Evolutionary conservation across 1,140 invertebrate species (phyloP), one percentile per base, ranked within the genome.

Genomic region (Bilobella aurantiaca): DNA sequence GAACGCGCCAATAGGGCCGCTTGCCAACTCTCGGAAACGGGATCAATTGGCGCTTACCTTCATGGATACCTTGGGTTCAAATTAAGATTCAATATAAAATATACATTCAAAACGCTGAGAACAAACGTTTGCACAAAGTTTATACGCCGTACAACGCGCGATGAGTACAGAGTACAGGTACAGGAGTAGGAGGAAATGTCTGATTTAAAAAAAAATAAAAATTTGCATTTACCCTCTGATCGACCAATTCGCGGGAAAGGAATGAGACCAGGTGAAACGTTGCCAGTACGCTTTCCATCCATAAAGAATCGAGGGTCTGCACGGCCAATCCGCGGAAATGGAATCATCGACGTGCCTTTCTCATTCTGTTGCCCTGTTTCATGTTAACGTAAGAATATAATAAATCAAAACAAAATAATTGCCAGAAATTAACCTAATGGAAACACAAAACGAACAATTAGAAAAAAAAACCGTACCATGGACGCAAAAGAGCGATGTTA

Each of bases 11-110:
- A 60, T 57, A 69, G 2, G 67, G 62, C 14, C 71, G 66, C 29
- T 70, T 73, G 21, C 68, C 68, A 3, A 73, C 68, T 27, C 71
- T 66, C 3, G 71, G 69, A 60, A 73, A 73, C n/a, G 71, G 71
- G 29, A 73, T 73, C 23, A 73, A 30, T 56, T 70, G 71, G 18
- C 71, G 32, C 42, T 70, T 70, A n/a, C 32, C 34, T 27, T 72
- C 70, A 31, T 72, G 70, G 14, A 67, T 37, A 28, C 67, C 70
- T 72, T 14, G 34, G 8, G 46, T 2, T 5, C 31, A 37, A 31
- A 29, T 29, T 16, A 58, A n/a, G n/a, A n/a, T n/a, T n/a, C n/a
- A n/a, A n/a, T n/a, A n/a, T n/a, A n/a, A n/a, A n/a, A n/a, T n/a
- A n/a, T n/a, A n/a, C n/a, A n/a, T n/a, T n/a, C n/a, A n/a, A n/a